These are phyloP conservation scores for Lepidurus arcticus DNA, from an alignment of 1,140 invertebrate genomes.

Conservation along the genomic window DNA sequence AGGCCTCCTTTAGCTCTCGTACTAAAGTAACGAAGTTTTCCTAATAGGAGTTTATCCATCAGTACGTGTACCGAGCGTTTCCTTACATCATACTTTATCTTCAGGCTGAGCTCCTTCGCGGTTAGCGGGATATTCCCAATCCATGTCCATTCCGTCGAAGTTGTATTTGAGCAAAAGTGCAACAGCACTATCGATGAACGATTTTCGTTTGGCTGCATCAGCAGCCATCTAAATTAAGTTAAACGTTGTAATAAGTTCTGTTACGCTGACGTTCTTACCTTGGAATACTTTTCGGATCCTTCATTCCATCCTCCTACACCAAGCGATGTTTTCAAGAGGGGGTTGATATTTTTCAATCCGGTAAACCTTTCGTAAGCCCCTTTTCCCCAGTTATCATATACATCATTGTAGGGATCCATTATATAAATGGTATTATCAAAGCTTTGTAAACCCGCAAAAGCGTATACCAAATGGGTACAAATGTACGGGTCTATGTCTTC, in stretches of 20 bases:
- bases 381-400: conserved; percentile 50
- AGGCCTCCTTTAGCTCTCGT: conserved; percentile 53
- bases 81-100: conserved; percentile 32
- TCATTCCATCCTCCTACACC: conserved; percentile 74
- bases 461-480: conserved; percentile 68
- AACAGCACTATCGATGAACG: conserved; percentile 43
- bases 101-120: conserved; percentile 30
- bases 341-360: conserved; percentile 56
- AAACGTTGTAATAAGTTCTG: too few relatives aligned
- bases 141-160: conserved; percentile 48
- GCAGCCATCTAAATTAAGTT: conserved; percentile 48
- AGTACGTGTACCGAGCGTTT: conserved; percentile 11
- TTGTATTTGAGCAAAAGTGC: conserved; percentile 41
- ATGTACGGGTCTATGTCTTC: conserved; percentile 59
- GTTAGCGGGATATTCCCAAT: conserved; percentile 48
- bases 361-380: conserved; percentile 53
- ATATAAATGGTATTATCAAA: conserved; percentile 46
- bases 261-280: conserved; percentile 32
- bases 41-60: conserved; percentile 32
- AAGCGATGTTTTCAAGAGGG: conserved; percentile 59
- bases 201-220: conserved; percentile 47
- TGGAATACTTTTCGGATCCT: conserved; percentile 60
- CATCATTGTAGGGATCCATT: conserved; percentile 59
- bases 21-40: conserved; percentile 45
- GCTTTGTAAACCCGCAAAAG: conserved; percentile 54